Evolutionary conservation across 2,797 vertebrate species (phyloP).

Genomic region (Tympanoctomys barrerae): DNA sequence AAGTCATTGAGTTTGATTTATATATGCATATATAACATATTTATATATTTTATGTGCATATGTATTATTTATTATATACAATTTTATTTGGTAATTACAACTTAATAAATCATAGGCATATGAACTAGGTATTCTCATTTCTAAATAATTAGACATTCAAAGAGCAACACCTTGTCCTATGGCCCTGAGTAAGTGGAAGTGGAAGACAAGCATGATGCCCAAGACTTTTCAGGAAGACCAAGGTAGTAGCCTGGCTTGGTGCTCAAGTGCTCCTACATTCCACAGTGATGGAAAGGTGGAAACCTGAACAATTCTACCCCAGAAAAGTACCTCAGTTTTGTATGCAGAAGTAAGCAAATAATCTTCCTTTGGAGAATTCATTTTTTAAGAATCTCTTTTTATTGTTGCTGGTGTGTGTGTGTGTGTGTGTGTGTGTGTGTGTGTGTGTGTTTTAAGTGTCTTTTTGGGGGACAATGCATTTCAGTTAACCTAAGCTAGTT

Average conservation of each 20-base stretch:
- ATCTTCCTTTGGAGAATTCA: not conserved
- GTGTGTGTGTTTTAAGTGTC: not conserved
- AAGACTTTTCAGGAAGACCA: slow-evolving; percentile 10
- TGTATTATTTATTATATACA: not conserved
- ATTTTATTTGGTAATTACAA: not conserved
- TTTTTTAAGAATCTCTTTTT: not conserved
- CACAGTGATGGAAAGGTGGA: not conserved
- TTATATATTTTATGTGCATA: not conserved
- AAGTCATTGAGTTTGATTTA: not conserved
- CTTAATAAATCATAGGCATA: not conserved
- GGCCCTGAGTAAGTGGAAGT: not conserved
- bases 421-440: not conserved
- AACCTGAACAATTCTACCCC: not conserved
- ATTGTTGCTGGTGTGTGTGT: not conserved
- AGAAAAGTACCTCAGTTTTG: slow-evolving; percentile 8
- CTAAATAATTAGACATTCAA: not conserved
- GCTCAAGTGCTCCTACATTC: not conserved
- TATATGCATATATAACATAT: not conserved
- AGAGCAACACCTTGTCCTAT: not conserved
- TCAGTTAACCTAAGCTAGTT: not conserved
- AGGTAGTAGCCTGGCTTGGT: fast-evolving
- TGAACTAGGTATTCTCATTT: not conserved
- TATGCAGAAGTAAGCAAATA: slow-evolving; percentile 37
- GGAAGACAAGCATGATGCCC: not conserved
- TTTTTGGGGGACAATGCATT: not conserved